Base-by-base conservation (phyloP, 2,888 invertebrate species). In the Germaria angustata region DNA sequence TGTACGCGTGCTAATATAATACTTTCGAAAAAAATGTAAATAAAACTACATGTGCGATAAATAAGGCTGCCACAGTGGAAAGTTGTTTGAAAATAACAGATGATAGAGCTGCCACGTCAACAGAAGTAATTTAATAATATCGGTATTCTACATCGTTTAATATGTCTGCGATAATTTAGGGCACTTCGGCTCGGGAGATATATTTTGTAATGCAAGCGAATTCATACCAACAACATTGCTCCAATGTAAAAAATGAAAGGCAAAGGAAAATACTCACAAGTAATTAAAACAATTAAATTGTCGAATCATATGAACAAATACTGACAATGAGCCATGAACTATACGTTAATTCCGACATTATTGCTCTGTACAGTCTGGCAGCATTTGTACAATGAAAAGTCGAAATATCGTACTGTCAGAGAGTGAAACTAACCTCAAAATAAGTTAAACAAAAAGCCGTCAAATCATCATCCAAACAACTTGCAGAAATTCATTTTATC, bases 361-460 rank as follows among this genome's bases (percentile, higher is more conserved):
- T 24, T 49, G 3, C 28, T 5, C 4, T 4, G 17, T 6, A 36
- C 11, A 28, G 32, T 77, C 79, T 85, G 86, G 86, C 75, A 85
- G 55, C 80, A 61, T 72, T 39, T 46, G 5, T 15, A 68, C 85
- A 81, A 87, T 87, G 87, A 87, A 87, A 86, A 86, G 85, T 86
- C 86, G 80, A 86, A 86, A 79, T 84, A 85, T 63, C 55, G 7
- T 71, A 65, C 24, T 85, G 84, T 86, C 84, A 86, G 84, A 72
- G 28, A 24, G 3, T 7, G 13, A 59, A 73, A 77, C 66, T 85
- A 86, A 86, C 86, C 86, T 85, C 34, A 81, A 84, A 85, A 80
- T 20, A 75, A 51, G 32, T 36, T 53, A 82, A 82, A 79, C 65
- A 78, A 88, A 93, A 91, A 88, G 89, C 86, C 87, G 89, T 90